Percentiles rank a stretch among this genome's conserved stretches.
Evolutionary conservation across 2,113 vertebrate species (phyloP).

Genomic region (Neotragus pygmaeus): DNA sequence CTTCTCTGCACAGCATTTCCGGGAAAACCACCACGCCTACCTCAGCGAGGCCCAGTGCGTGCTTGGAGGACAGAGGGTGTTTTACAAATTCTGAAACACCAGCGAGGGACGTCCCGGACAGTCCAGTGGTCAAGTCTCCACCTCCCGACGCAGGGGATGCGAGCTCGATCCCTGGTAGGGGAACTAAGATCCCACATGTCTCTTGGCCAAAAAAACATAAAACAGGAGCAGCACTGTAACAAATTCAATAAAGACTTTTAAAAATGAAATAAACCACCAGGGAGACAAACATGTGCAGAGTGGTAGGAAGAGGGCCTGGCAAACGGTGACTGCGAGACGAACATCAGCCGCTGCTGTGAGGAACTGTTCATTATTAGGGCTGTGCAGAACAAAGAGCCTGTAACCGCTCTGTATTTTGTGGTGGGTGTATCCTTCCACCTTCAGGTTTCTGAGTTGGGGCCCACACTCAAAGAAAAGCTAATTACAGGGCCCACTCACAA

Average conservation of each 20-base stretch:
- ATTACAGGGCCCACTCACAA: not conserved
- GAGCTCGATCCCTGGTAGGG: not conserved
- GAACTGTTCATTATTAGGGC: accelerated
- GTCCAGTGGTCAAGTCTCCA: not conserved
- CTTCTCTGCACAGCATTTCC: accelerated
- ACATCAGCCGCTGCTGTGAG: not conserved
- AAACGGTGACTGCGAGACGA: accelerated
- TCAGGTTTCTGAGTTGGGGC: not conserved
- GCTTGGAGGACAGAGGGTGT: not conserved
- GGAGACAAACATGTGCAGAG: accelerated
- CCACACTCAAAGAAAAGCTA: not conserved
- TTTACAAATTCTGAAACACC: not conserved
- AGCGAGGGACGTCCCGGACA: accelerated
- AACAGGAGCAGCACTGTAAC: not conserved
- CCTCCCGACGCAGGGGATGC: not conserved
- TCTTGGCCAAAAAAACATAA: not conserved
- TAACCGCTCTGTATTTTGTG: accelerated
- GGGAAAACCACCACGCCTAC: too few relatives aligned
- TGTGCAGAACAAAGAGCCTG: not conserved
- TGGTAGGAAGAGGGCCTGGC: not conserved
- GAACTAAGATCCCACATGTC: not conserved
- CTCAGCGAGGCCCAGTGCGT: not conserved
- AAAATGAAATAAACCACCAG: not conserved
- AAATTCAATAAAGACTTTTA: not conserved
- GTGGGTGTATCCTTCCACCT: not conserved